Percentiles rank a stretch among this genome's conserved stretches.
Evolutionary conservation across 2,888 invertebrate genomes (phyloP).

Genomic region (Salticus scenicus): DNA sequence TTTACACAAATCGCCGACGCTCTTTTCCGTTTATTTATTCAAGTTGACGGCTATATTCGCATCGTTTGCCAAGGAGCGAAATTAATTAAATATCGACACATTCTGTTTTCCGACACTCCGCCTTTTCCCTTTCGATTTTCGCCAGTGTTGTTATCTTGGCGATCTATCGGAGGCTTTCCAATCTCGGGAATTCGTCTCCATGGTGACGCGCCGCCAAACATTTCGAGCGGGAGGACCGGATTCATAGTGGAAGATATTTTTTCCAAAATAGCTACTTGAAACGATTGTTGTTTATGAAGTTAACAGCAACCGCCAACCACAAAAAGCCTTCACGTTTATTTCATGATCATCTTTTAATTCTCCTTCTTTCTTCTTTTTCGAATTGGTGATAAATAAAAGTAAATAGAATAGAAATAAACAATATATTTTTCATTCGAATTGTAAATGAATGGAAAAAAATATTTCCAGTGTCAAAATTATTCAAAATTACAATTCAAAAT

Average conservation of each 20-base stretch:
- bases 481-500: no score
- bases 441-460: no score
- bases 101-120: background rate
- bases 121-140: background rate
- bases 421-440: no score
- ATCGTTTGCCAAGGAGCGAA: background rate
- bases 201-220: background rate
- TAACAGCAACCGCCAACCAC: background rate
- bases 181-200: background rate
- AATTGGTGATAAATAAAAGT: no score
- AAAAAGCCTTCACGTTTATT: background rate
- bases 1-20: no score
- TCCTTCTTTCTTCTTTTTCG: no score
- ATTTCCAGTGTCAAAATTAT: no score
- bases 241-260: background rate
- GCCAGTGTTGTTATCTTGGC: background rate
- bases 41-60: no score
- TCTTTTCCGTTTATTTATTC: no score
- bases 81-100: background rate
- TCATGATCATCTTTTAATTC: background rate
- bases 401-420: no score
- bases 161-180: no score
- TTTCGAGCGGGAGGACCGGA: conserved; percentile 4
- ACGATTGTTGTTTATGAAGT: background rate
- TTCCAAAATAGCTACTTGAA: no score